Percentiles rank a stretch among this genome's conserved stretches.
phyloP scores from a whole-genome alignment of 1,140 invertebrate genomes.

The Drosophila murphyi region DNA sequence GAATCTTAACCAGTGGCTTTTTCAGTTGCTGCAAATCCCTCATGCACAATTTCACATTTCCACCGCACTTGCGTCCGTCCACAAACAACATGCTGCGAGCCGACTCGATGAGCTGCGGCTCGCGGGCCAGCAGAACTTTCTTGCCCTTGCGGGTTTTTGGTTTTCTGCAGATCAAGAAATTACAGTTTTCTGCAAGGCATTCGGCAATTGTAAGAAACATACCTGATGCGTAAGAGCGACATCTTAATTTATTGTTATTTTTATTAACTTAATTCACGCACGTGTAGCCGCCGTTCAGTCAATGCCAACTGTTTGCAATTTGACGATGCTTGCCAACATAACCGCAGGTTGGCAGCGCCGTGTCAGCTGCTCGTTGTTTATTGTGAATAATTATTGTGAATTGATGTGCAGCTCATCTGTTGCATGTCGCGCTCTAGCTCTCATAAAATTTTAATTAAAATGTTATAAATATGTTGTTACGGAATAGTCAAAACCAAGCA shows the following conservation, averaged over 20 bases:
- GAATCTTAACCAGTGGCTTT: conserved; percentile 92
- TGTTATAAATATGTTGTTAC: conserved; percentile 56
- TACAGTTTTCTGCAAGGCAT: not conserved
- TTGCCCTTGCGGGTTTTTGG: conserved; percentile 95
- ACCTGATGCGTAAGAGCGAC: conserved; percentile 80
- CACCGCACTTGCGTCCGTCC: conserved; percentile 93
- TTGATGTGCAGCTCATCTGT: conserved; percentile 28
- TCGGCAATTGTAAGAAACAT: not conserved
- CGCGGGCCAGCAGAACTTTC: conserved; percentile 91
- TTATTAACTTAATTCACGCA: conserved; percentile 45
- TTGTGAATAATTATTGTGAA: conserved; percentile 13
- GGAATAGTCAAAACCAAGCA: conserved; percentile 48
- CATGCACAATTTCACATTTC: conserved; percentile 89
- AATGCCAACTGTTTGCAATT: conserved; percentile 33
- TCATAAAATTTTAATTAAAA: conserved; percentile 25
- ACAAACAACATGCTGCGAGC: conserved; percentile 94
- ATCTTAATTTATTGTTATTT: conserved; percentile 47
- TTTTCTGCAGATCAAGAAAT: conserved; percentile 85
- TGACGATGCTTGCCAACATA: not conserved
- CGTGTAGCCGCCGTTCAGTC: conserved; percentile 49
- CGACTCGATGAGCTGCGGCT: conserved; percentile 95
- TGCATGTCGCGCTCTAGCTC: conserved; percentile 24
- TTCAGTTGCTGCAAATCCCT: conserved; percentile 96
- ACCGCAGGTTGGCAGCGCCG: conserved; percentile 15
- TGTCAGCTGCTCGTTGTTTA: conserved; percentile 9